Base-by-base conservation (phyloP, 37 sponge, comb jelly and placozoan genomes). In the Beroe forskalii region DNA sequence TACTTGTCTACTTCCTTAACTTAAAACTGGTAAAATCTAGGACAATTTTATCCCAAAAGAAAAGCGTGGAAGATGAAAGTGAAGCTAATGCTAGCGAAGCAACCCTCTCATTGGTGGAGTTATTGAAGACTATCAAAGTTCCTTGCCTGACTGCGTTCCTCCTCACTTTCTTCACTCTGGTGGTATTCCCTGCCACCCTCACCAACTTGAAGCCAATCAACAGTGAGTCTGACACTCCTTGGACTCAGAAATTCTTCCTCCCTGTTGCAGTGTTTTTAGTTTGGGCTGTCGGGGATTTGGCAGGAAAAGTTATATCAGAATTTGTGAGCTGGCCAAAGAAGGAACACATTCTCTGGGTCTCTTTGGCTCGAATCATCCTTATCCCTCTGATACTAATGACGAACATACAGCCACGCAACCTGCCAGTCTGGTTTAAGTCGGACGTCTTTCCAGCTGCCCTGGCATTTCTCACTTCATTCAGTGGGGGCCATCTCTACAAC, bases 381-480 rank as follows among this genome's bases (percentile, higher is more conserved):
- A 80, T 80, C 3, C 86, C 86, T 27, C 86, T 80, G 20, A 80
- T 38, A 42, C 19, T 80, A 3, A 80, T 80, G 86, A 44, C 55
- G 27, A 80, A 80, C 40, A 41, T 80, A 33, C 86, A 80, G 55
- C 86, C 86, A 1, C 28, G 86, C 4, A 80, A 8, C 25, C 28
- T 80, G 17, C 86, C 86, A 43, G 55, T 80, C 23, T 80, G 86
- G 86, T 80, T 80, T 27, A 41, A 40, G 4, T 44, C 44, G 17
- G 86, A 80, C 22, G 86, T 44, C 0, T 1, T 80, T 3, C 86
- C 86, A 2, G 14, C 86, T 41, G 86, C 42, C 6, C 17, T 80
- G 4, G 28, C 41, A 6, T 80, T 80, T 30, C 20, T 69, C 36
- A 69, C 72, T 20, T 28, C 72, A 4, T 69, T 69, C 19, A 69